A percentile compares a stretch with the other conserved stretches of the same genome.
Conservation (phyloP, 2,113 vertebrate species). For the Orthonyx spaldingii region DNA sequence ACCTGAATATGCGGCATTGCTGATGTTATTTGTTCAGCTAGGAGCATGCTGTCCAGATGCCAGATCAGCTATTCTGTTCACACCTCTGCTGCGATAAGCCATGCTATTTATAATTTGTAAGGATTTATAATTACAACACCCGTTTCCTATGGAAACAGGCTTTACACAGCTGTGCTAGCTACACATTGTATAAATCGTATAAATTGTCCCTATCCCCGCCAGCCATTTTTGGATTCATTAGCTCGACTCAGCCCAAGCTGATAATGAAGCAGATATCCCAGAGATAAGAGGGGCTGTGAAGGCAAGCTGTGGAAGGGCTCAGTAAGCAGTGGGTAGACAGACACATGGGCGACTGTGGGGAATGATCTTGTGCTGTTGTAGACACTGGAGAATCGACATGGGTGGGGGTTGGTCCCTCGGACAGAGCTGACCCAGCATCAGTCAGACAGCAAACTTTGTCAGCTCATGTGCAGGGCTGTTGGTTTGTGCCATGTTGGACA, state of each 20-base stretch:
- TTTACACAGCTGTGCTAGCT: slow-evolving; percentile 16
- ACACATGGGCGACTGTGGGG: neutral
- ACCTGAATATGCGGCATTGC: neutral
- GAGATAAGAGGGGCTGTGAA: neutral
- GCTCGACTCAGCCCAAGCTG: neutral
- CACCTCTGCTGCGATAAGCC: neutral
- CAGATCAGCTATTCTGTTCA: slow-evolving; percentile 17
- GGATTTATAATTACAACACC: slow-evolving; percentile 16
- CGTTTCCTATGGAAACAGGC: neutral
- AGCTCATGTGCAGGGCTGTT: rapidly evolving
- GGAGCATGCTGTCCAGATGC: neutral
- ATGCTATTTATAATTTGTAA: slow-evolving; percentile 14
- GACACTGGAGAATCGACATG: neutral
- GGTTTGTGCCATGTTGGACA: neutral
- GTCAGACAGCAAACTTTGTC: too few species aligned
- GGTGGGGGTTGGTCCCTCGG: neutral
- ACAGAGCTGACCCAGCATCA: neutral
- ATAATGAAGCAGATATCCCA: neutral
- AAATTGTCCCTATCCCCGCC: neutral
- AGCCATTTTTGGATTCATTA: neutral
- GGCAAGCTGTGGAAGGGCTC: neutral
- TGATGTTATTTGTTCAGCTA: neutral
- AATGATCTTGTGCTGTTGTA: neutral
- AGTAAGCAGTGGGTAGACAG: neutral
- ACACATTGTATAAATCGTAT: neutral